These are phyloP conservation scores for Oophaga sylvatica DNA, from an alignment of 2,797 vertebrate species.

Conservation along the genomic window DNA sequence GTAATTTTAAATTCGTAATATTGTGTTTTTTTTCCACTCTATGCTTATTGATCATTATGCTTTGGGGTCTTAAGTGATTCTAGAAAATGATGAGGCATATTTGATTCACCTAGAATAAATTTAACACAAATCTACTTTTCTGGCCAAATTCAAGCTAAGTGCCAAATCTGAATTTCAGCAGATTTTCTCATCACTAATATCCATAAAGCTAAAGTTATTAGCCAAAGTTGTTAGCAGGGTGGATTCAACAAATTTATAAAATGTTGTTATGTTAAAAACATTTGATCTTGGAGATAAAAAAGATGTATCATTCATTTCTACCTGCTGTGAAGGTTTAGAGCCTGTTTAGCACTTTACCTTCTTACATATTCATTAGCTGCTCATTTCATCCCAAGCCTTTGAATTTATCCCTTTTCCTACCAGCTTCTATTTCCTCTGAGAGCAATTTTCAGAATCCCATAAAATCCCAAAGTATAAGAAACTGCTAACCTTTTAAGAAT, in stretches of 20 bases:
- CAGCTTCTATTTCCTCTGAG: constrained; percentile 34
- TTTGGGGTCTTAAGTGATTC: too few species aligned
- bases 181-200: too few species aligned
- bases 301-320: background rate
- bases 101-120: too few species aligned
- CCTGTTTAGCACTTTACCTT: constrained; percentile 18
- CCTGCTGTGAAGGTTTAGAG: constrained; percentile 30
- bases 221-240: background rate
- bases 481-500: constrained; percentile 17
- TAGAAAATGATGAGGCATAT: too few species aligned
- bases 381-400: constrained; percentile 30
- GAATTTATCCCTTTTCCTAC: constrained; percentile 3
- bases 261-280: background rate
- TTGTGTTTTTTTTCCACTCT: too few species aligned
- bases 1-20: too few species aligned
- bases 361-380: constrained; percentile 35
- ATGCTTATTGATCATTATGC: too few species aligned
- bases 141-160: too few species aligned
- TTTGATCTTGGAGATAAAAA: constrained; percentile 21
- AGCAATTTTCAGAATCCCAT: constrained; percentile 24
- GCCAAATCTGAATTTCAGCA: too few species aligned
- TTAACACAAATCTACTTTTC: too few species aligned
- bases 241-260: constrained; percentile 16
- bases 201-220: background rate
- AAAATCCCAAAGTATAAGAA: constrained; percentile 7